Evolutionary conservation across 2,113 vertebrate genomes (phyloP).

Genomic region (Entomyzon cyanotis): DNA sequence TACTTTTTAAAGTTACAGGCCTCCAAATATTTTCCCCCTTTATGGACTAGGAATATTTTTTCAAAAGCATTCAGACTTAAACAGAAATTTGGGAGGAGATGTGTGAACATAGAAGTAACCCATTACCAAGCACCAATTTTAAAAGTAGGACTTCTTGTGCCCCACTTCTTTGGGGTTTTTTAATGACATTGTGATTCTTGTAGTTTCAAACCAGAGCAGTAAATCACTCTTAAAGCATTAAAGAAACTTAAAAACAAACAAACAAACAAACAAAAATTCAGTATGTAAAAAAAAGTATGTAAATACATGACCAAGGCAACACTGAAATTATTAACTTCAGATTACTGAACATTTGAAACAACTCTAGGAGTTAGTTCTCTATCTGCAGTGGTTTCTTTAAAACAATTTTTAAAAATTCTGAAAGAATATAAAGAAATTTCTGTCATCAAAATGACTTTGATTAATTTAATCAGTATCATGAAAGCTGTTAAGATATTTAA

Average conservation of each 20-base stretch:
- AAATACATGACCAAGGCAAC: not conserved
- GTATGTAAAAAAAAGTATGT: not conserved
- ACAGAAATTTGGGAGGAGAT: not conserved
- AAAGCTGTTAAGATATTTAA: conserved; percentile 12
- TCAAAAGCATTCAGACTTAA: not conserved
- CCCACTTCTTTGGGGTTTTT: not conserved
- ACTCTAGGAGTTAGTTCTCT: not conserved
- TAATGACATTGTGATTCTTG: not conserved
- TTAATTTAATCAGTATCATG: conserved; percentile 16
- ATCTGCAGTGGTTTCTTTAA: not conserved
- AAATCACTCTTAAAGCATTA: not conserved
- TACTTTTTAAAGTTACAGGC: not conserved
- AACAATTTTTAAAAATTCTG: accelerated
- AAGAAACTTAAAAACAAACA: not conserved
- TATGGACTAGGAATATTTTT: not conserved
- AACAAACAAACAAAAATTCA: not conserved
- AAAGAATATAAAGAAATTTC: not conserved
- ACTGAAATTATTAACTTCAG: not conserved
- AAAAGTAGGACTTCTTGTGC: not conserved
- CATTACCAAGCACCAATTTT: not conserved
- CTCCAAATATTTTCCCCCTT: not conserved
- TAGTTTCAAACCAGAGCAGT: not conserved
- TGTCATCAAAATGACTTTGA: not conserved
- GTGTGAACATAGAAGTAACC: not conserved
- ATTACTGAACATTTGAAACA: not conserved